Evolutionary conservation across 1,140 invertebrate species (phyloP), one percentile per base, ranked within the genome.

Genomic region (Papilio glaucus): DNA sequence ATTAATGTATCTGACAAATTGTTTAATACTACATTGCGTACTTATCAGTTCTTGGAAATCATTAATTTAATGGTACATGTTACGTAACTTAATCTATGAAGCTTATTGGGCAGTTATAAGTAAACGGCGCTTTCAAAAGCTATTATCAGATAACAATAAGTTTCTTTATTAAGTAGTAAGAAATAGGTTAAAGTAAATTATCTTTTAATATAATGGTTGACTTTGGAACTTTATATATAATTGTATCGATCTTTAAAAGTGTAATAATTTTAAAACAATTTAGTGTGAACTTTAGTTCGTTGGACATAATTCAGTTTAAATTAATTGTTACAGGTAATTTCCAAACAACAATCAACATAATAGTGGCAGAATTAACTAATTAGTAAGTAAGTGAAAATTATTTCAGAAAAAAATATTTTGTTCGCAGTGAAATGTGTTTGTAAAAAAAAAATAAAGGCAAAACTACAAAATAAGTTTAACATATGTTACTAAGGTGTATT

Each of bases 141-240:
- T 57, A 53, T 53, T 53, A 57, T 49, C 18, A 49, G 45, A 49
- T 57, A 57, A 57, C 49, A 57, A 57, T 57, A 12, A 18, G 49
- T 57, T 57, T 53, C 49, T 53, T 26, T 26, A 57, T 57, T 57
- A 26, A 57, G 21, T 57, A 9, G 6, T 57, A 57, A 8, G 45
- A 57, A 57, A 13, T 24, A 57, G 49, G 49, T 24, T 12, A 57
- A 26, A 57, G 0, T 57, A 57, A 49, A 49, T 49, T 49, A 57
- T 12, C 3, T 57, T 57, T 57, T 57, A 57, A 12, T 2, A 45
- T 18, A 45, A 45, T 45, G n/a, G 42, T n/a, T 33, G n/a, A 7
- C 42, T 7, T 45, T n/a, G 15, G 3, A 5, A 0, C n/a, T 13
- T 1, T 5, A 9, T 53, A 21, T 49, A 2, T 49, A 49, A 49